Conservation (phyloP, 2,888 invertebrate genomes). For the Oscheius sp. region DNA sequence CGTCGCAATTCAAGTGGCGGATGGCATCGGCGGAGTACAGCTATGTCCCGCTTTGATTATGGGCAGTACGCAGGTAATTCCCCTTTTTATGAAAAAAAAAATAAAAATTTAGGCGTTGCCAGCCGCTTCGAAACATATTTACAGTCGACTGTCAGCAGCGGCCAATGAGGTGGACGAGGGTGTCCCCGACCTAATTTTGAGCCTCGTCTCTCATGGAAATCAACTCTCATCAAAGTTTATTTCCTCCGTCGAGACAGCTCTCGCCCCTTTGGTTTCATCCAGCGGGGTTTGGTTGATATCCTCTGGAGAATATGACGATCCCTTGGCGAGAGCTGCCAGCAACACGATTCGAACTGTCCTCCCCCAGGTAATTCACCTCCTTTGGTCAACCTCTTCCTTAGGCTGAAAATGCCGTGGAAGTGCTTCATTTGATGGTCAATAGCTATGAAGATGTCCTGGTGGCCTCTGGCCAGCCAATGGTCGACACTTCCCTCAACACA, state of each 20-base stretch:
- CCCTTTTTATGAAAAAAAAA: neutral
- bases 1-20: constrained; percentile 49
- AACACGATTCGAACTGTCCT: constrained; percentile 55
- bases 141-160: constrained; percentile 61
- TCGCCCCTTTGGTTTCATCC: constrained; percentile 49
- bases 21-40: constrained; percentile 48
- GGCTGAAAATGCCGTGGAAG: constrained; percentile 60
- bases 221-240: constrained; percentile 58
- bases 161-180: constrained; percentile 68
- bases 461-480: constrained; percentile 37
- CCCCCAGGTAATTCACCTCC: constrained; percentile 46
- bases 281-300: constrained; percentile 61
- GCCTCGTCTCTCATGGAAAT: constrained; percentile 63
- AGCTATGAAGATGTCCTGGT: constrained; percentile 49
- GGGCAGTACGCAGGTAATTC: constrained; percentile 39
- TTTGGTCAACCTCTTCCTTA: neutral
- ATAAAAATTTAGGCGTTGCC: constrained; percentile 52
- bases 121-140: constrained; percentile 65
- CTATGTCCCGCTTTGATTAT: constrained; percentile 52
- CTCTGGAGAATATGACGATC: constrained; percentile 62
- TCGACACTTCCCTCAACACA: constrained; percentile 59
- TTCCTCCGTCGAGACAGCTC: constrained; percentile 47
- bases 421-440: constrained; percentile 61
- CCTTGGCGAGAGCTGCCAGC: constrained; percentile 57
- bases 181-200: constrained; percentile 63